phyloP scores from a whole-genome alignment of 2,888 invertebrate species.

The Zygothrica quintamaculata region DNA sequence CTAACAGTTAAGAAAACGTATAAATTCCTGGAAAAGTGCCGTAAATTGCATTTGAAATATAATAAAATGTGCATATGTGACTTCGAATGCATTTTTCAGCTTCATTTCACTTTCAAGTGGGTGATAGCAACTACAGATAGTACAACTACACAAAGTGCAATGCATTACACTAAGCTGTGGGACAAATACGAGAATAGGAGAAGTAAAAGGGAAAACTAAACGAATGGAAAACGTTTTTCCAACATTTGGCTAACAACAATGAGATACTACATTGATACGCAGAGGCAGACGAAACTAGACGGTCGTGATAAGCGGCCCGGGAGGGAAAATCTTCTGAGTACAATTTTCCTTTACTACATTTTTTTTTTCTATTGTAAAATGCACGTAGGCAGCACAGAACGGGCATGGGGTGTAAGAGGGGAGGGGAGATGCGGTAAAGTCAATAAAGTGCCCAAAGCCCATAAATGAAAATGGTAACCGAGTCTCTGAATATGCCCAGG shows the following conservation, averaged over 20 bases:
- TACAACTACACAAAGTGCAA: conserved; percentile 41
- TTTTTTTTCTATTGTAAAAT: conserved; percentile 16
- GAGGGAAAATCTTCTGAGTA: conserved; percentile 36
- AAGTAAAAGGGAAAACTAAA: conserved; percentile 11
- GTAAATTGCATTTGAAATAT: conserved; percentile 62
- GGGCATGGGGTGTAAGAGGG: neutral
- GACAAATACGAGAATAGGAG: conserved; percentile 2
- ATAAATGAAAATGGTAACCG: conserved; percentile 25
- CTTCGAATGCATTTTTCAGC: conserved; percentile 82
- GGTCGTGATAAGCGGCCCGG: conserved; percentile 45
- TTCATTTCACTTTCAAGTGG: conserved; percentile 83
- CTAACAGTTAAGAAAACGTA: conserved; percentile 10
- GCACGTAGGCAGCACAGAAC: conserved; percentile 16
- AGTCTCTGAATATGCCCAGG: conserved; percentile 9
- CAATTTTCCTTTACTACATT: conserved; percentile 22
- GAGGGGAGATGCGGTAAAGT: conserved; percentile 44
- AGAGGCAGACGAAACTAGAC: conserved; percentile 36
- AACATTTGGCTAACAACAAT: conserved; percentile 78
- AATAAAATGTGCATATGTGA: conserved; percentile 32
- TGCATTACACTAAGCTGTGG: conserved; percentile 59
- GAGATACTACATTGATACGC: conserved; percentile 10
- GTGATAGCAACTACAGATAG: conserved; percentile 47
- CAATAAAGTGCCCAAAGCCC: conserved; percentile 63
- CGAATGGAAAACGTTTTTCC: conserved; percentile 65
- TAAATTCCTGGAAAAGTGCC: conserved; percentile 52